Percentiles rank a stretch among this genome's conserved stretches.
Conservation (phyloP, 2,888 invertebrate species). For the Ariolimax columbianus region DNA sequence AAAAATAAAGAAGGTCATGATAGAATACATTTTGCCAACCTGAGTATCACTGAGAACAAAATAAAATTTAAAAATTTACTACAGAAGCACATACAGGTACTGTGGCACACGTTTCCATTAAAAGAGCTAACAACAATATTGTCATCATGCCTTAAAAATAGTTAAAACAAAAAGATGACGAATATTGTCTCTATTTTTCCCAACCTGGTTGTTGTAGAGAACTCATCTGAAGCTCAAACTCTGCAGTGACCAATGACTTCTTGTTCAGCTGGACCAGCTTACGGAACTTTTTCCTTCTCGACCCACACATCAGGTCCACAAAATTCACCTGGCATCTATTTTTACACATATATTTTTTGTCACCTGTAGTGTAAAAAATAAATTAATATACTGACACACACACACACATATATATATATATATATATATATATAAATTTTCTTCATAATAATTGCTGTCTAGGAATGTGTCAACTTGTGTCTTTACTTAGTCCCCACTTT, state of each 20-base stretch:
- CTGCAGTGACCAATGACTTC: slow-evolving; percentile 64
- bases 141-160: background rate
- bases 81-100: too few relatives aligned
- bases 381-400: background rate
- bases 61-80: too few relatives aligned
- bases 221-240: slow-evolving; percentile 70
- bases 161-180: background rate
- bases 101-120: too few relatives aligned
- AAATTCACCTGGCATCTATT: slow-evolving; percentile 65
- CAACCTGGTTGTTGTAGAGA: slow-evolving; percentile 46
- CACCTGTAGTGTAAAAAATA: slow-evolving; percentile 54
- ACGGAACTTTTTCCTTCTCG: slow-evolving; percentile 63
- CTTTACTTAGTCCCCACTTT: too few relatives aligned
- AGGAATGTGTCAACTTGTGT: too few relatives aligned
- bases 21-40: too few relatives aligned
- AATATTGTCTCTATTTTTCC: background rate
- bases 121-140: too few relatives aligned
- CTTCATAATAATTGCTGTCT: too few relatives aligned
- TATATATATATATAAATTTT: too few relatives aligned
- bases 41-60: too few relatives aligned
- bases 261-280: slow-evolving; percentile 56
- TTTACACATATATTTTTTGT: slow-evolving; percentile 66
- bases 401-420: too few relatives aligned
- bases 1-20: too few relatives aligned
- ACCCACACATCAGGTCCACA: slow-evolving; percentile 67